Conservation (phyloP, 2,113 vertebrate species). For the Eleginops maclovinus region DNA sequence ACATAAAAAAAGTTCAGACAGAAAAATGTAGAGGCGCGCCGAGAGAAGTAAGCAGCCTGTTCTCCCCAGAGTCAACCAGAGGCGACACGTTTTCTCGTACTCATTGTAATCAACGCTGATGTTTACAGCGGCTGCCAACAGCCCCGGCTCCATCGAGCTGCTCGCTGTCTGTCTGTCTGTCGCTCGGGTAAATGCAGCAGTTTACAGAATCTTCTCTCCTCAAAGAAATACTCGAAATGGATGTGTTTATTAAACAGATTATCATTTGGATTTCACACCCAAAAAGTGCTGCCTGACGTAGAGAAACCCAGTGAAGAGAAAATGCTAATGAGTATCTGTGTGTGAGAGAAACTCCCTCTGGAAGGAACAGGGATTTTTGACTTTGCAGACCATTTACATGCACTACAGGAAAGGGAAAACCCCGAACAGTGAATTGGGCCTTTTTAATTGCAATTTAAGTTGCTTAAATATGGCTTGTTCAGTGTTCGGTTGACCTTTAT, state of each 20-base stretch:
- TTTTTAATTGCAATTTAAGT: no score
- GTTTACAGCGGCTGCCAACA: conserved; percentile 47
- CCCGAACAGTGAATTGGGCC: no score
- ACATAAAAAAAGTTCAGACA: conserved; percentile 39
- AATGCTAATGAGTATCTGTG: background rate
- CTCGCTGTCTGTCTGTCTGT: conserved; percentile 1
- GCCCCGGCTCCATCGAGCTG: conserved; percentile 1
- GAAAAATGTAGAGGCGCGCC: conserved; percentile 33
- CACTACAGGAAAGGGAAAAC: no score
- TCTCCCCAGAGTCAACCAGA: conserved; percentile 45
- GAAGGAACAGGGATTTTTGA: no score
- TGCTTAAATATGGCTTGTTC: no score
- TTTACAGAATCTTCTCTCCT: background rate
- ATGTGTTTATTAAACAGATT: background rate
- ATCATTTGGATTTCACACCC: no score
- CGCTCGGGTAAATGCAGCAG: background rate
- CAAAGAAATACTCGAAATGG: background rate
- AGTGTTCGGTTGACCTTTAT: no score
- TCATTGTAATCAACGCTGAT: conserved; percentile 40
- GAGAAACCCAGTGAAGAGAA: background rate
- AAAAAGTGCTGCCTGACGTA: background rate
- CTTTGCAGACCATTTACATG: no score
- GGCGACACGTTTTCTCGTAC: conserved; percentile 43
- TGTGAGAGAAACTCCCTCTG: no score
- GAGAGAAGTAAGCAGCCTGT: conserved; percentile 31